Percentiles rank a stretch among this genome's conserved stretches.
phyloP scores from a whole-genome alignment of 2,888 invertebrate genomes.

The Dynastes grantii region DNA sequence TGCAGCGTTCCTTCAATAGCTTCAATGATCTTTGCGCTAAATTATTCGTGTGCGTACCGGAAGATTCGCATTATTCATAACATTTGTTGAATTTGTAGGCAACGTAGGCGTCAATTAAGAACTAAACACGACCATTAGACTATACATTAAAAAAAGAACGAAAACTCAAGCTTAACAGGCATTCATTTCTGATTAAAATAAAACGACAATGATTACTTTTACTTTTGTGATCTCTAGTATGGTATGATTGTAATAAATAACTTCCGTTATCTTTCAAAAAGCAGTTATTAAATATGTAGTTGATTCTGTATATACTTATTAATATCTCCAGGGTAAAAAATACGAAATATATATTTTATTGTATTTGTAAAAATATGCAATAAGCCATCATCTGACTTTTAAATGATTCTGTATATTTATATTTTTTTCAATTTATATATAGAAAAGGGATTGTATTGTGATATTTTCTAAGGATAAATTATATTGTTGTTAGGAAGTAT shows the following conservation, averaged over 20 bases:
- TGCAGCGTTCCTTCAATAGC: conserved; percentile 78
- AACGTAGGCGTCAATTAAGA: conserved; percentile 27
- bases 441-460: conserved; percentile 13
- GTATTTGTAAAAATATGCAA: not conserved
- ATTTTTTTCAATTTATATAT: not conserved
- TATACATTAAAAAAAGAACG: conserved; percentile 2
- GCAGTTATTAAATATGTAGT: not conserved
- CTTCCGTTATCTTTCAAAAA: not conserved
- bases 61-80: conserved; percentile 68
- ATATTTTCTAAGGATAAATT: conserved; percentile 38
- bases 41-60: conserved; percentile 86
- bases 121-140: not conserved
- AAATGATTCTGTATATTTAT: not conserved
- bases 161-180: not conserved
- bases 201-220: conserved; percentile 1
- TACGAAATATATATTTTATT: not conserved
- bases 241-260: not conserved
- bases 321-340: not conserved
- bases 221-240: conserved; percentile 36
- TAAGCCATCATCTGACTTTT: not conserved
- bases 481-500: conserved; percentile 32
- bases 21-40: conserved; percentile 85
- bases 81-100: conserved; percentile 35
- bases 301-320: not conserved
- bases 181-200: not conserved